phyloP scores from a whole-genome alignment of 2,888 invertebrate genomes.

The Tenthredo distinguenda region DNA sequence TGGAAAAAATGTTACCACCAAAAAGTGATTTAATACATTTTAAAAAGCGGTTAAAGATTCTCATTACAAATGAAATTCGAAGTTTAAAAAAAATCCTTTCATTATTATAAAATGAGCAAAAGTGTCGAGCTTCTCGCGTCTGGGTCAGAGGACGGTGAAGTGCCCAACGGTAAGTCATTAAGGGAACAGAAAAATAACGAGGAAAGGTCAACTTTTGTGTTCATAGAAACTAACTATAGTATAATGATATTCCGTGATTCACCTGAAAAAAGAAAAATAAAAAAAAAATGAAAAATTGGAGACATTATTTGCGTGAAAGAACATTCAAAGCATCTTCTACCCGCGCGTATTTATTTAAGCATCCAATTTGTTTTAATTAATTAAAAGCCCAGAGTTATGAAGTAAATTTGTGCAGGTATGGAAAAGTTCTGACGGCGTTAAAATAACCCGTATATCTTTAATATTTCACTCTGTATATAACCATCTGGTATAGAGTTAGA shows the following conservation, averaged over 20 bases:
- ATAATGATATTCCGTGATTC: not conserved
- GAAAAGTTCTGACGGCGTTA: not conserved
- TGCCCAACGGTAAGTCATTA: slow-evolving; percentile 65
- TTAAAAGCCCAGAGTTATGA: not conserved
- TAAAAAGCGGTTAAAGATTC: slow-evolving; percentile 70
- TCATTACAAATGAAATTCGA: slow-evolving; percentile 58
- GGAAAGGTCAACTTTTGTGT: slow-evolving; percentile 44
- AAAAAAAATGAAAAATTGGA: not conserved
- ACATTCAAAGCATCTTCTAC: not conserved
- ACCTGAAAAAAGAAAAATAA: not conserved
- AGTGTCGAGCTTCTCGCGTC: slow-evolving; percentile 74
- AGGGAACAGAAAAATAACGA: not conserved
- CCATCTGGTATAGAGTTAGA: not conserved
- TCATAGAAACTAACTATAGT: not conserved
- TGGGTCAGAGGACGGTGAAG: slow-evolving; percentile 73
- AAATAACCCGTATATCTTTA: not conserved
- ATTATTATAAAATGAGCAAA: slow-evolving; percentile 69
- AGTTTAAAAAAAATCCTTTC: slow-evolving; percentile 35
- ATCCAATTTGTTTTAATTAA: not conserved
- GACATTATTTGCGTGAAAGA: not conserved
- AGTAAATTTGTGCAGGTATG: not conserved
- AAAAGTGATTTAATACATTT: slow-evolving; percentile 66
- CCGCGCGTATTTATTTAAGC: not conserved
- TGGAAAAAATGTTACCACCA: slow-evolving; percentile 64
- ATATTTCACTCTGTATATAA: not conserved